phyloP scores from a whole-genome alignment of 2,888 invertebrate species.

The Stictocephala bisonia region DNA sequence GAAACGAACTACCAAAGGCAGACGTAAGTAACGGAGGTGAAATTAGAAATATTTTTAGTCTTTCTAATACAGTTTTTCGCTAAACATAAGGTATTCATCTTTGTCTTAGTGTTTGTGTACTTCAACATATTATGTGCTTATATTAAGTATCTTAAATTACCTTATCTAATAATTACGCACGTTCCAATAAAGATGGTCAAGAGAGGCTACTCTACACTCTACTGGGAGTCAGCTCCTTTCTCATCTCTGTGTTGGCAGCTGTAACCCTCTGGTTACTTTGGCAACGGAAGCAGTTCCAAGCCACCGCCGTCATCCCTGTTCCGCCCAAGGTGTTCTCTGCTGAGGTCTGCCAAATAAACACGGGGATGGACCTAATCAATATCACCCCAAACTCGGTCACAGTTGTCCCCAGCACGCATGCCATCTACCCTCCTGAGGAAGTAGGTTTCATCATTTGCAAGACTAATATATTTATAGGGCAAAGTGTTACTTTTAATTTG shows the following conservation, averaged over 20 bases:
- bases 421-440: slow-evolving; percentile 28
- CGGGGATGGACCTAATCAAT: slow-evolving; percentile 80
- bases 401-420: slow-evolving; percentile 1
- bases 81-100: too few relatives aligned
- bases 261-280: slow-evolving; percentile 78
- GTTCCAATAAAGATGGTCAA: slow-evolving; percentile 83
- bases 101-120: too few relatives aligned
- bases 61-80: too few relatives aligned
- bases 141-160: too few relatives aligned
- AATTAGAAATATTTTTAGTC: too few relatives aligned
- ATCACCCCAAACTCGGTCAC: slow-evolving; percentile 70
- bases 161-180: too few relatives aligned
- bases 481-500: too few relatives aligned
- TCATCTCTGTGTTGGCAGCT: slow-evolving; percentile 77
- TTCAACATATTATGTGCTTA: too few relatives aligned
- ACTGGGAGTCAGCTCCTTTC: slow-evolving; percentile 77
- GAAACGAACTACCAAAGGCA: too few relatives aligned
- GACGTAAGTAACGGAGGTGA: too few relatives aligned
- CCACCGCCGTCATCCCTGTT: slow-evolving; percentile 48
- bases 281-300: slow-evolving; percentile 70
- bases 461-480: too few relatives aligned
- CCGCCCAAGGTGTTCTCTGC: slow-evolving; percentile 72
- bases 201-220: slow-evolving; percentile 86
- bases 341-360: slow-evolving; percentile 87
- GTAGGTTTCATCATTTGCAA: neutral